These are phyloP conservation scores for Amia ocellicauda DNA, from an alignment of 2,113 vertebrate genomes.

Conservation along the genomic window DNA sequence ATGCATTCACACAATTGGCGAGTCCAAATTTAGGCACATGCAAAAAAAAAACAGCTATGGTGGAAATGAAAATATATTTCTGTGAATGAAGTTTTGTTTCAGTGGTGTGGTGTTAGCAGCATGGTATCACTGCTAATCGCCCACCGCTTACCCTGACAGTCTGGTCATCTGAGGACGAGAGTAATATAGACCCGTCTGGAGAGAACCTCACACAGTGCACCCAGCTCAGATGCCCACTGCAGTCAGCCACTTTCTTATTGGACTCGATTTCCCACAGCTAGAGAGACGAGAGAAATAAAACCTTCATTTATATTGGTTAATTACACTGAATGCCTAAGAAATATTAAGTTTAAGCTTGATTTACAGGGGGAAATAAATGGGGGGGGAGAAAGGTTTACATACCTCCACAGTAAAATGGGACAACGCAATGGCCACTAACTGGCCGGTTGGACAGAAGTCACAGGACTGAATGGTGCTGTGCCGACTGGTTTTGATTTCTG, in stretches of 20 bases:
- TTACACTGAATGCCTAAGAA: no score
- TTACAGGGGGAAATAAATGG: no score
- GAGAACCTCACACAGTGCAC: slow-evolving; percentile 88
- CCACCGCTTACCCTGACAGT: slow-evolving; percentile 78
- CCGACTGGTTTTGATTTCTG: slow-evolving; percentile 70
- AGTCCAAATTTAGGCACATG: no score
- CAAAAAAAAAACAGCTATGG: no score
- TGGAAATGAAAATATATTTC: no score
- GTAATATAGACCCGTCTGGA: slow-evolving; percentile 79
- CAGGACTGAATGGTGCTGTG: slow-evolving; percentile 85
- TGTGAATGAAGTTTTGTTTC: no score
- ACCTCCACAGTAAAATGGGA: slow-evolving; percentile 93
- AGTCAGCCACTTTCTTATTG: slow-evolving; percentile 83
- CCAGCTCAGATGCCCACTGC: slow-evolving; percentile 92
- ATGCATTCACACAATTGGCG: no score
- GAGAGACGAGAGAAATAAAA: slow-evolving; percentile 18
- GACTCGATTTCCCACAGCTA: slow-evolving; percentile 87
- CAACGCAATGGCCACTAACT: slow-evolving; percentile 81
- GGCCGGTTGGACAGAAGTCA: slow-evolving; percentile 77
- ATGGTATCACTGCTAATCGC: no score
- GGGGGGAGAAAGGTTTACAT: slow-evolving; percentile 41
- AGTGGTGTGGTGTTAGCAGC: no score
- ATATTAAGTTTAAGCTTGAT: no score
- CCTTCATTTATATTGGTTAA: no score
- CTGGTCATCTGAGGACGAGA: slow-evolving; percentile 93